Evolutionary conservation across 2,888 invertebrate genomes (phyloP), one percentile per base, ranked within the genome.

Genomic region (Mythimna impura): DNA sequence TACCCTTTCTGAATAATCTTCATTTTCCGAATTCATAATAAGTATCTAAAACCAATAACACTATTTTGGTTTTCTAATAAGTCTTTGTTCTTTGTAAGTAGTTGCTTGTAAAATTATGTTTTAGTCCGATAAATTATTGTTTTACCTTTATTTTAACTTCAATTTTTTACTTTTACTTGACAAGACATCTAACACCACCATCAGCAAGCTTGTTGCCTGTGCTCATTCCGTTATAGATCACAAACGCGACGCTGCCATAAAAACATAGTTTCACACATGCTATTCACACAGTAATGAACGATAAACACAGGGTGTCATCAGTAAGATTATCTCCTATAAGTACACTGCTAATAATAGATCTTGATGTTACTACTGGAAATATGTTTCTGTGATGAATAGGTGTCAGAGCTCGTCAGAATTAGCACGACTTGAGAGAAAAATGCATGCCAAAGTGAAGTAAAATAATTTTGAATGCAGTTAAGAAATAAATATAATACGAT

Each of bases 281-380:
- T 9, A 68, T 54, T 54, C 47, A 61, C 60, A 61, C 36, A 61
- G 61, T 76, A 76, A 74, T 69, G 47, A n/a, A 30, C 20, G 61
- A 54, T 77, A 77, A 77, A 58, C 63, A 78, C 58, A 63, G 57
- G 78, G 36, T 78, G 76, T 58, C 78, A 66, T 22, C 58, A 40
- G 50, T 25, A 6, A 34, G 36, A n/a, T 61, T 9, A 68, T 74
- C 43, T 75, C 25, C 25, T 68, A 12, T 25, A 60, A 20, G n/a
- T 36, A 9, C 47, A 47, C 47, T 22, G 20, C 22, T 69, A 55
- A 76, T 74, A 55, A 76, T 68, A n/a, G n/a, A 14, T n/a, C n/a
- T 36, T 14, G 20, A 55, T 69, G 68, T 62, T 69, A 76, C 12
- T 12, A 55, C 76, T 20, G 69, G 54, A 54, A 76, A 61, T 68